Evolutionary conservation across 2,113 vertebrate genomes (phyloP).

Genomic region (Passer montanus): DNA sequence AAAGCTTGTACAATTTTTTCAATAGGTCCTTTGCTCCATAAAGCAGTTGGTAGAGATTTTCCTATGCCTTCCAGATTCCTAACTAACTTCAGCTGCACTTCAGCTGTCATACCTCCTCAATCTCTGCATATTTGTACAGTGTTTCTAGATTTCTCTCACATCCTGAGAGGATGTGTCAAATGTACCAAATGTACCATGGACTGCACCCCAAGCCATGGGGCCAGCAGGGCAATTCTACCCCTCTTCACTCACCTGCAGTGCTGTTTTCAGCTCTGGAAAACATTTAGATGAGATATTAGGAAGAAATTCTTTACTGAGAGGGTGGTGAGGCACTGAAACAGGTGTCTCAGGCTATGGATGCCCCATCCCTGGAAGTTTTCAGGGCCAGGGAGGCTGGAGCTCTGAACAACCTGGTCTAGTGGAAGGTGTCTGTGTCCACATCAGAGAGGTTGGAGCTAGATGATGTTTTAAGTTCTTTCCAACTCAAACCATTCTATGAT

Average conservation of each 20-base stretch:
- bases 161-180: too few relatives aligned
- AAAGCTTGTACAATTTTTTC: not conserved
- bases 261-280: not conserved
- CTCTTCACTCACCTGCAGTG: not conserved
- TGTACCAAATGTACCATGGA: too few relatives aligned
- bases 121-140: not conserved
- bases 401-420: not conserved
- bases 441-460: not conserved
- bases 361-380: not conserved
- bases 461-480: not conserved
- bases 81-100: not conserved
- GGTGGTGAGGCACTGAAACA: accelerated
- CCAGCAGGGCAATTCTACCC: not conserved
- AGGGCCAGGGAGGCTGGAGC: not conserved
- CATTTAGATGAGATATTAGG: not conserved
- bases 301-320: not conserved
- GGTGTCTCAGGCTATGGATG: not conserved
- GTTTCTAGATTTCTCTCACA: not conserved
- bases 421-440: not conserved
- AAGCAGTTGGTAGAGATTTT: not conserved
- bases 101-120: not conserved
- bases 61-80: not conserved
- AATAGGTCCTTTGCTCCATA: not conserved
- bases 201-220: not conserved
- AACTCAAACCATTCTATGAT: not conserved